Percentiles rank a stretch among this genome's conserved stretches.
Conservation (phyloP, 2,797 vertebrate genomes). For the Clamator glandarius region DNA sequence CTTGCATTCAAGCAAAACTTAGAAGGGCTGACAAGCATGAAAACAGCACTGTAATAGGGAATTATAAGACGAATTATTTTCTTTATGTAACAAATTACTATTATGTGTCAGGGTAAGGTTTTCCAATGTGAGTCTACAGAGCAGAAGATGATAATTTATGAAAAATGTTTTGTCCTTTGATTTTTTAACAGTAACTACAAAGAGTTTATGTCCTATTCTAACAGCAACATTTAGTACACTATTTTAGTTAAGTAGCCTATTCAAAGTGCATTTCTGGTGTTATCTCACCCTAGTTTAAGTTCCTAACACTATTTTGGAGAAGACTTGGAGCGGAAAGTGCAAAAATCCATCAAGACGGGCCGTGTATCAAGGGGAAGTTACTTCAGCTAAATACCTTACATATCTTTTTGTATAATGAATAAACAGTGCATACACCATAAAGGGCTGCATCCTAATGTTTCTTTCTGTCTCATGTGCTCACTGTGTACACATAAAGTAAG, state of each 20-base stretch:
- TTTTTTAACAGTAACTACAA: constrained; percentile 77
- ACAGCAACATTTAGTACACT: constrained; percentile 84
- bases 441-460: neutral
- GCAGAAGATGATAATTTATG: neutral
- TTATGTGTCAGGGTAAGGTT: neutral
- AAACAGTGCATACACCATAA: neutral
- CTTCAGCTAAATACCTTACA: neutral
- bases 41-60: neutral
- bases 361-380: neutral
- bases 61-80: neutral
- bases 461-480: neutral
- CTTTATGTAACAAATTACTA: neutral
- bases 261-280: neutral
- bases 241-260: neutral
- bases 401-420: neutral
- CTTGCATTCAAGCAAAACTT: neutral
- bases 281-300: neutral
- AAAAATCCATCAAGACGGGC: neutral
- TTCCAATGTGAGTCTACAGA: neutral
- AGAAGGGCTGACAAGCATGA: neutral
- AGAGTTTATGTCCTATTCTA: constrained; percentile 80
- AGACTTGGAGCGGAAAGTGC: neutral
- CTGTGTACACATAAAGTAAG: neutral
- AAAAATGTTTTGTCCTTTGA: neutral
- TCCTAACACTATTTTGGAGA: neutral